Conservation (phyloP, 2,888 invertebrate genomes). For the Steinernema scapterisci region DNA sequence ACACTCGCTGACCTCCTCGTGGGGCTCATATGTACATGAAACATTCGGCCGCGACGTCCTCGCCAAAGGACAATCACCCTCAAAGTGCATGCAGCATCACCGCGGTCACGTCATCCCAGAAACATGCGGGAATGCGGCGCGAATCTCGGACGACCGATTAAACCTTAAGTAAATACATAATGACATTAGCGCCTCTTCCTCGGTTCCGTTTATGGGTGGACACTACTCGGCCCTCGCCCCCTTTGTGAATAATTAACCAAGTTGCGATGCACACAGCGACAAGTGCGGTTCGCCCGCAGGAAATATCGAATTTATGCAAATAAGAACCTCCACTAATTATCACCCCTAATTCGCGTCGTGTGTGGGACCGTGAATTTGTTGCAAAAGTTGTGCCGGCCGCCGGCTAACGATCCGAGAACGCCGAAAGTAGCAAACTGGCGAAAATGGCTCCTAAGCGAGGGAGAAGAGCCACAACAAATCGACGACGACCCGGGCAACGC, state of each 20-base stretch:
- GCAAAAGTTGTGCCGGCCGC: conserved; percentile 2
- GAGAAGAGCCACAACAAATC: conserved; percentile 33
- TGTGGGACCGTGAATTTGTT: neutral
- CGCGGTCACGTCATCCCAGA: neutral
- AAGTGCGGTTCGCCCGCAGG: conserved; percentile 6
- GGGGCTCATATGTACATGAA: conserved; percentile 18
- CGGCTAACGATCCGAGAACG: neutral
- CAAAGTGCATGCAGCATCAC: neutral
- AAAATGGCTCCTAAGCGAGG: conserved; percentile 24
- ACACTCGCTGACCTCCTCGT: neutral
- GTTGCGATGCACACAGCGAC: conserved; percentile 25
- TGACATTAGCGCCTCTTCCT: conserved; percentile 30
- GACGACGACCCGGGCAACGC: conserved; percentile 33
- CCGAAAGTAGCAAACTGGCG: conserved; percentile 22
- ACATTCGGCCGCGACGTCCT: neutral
- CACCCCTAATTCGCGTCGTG: neutral
- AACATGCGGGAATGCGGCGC: neutral
- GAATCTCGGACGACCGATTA: conserved; percentile 7
- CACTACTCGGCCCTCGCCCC: conserved; percentile 3
- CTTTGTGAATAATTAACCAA: conserved; percentile 30
- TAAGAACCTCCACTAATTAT: conserved; percentile 18
- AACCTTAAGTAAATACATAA: conserved; percentile 32
- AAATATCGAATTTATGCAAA: conserved; percentile 32
- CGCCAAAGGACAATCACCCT: neutral
- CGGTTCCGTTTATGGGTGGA: conserved; percentile 14